Evolutionary conservation across 2,797 vertebrate genomes (phyloP).

Genomic region (Xenops minutus): DNA sequence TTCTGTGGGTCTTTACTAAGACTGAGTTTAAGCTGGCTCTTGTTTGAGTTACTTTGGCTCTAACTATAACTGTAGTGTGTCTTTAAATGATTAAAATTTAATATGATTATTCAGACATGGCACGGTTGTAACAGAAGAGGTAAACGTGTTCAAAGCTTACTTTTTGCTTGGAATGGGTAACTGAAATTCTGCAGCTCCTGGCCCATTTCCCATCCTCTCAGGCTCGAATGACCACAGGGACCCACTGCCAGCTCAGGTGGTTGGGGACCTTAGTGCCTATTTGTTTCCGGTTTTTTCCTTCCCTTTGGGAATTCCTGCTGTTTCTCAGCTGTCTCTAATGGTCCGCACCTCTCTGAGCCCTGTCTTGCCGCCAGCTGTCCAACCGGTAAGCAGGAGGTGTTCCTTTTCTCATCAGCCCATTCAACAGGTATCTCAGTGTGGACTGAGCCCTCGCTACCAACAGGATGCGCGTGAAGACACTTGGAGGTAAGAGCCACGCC

Average conservation of each 20-base stretch:
- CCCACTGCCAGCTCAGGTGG: background rate
- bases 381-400: background rate
- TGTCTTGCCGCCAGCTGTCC: background rate
- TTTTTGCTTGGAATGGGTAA: background rate
- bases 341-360: background rate
- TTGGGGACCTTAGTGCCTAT: background rate
- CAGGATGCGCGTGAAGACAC: background rate
- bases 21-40: background rate
- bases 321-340: background rate
- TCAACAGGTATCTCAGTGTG: background rate
- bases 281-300: background rate
- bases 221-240: background rate
- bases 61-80: background rate
- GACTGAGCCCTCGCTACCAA: background rate
- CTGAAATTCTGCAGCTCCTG: background rate
- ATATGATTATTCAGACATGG: background rate
- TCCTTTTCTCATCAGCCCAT: background rate
- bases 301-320: background rate
- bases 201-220: background rate
- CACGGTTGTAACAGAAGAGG: background rate
- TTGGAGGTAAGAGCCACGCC: background rate
- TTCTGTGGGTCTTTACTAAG: background rate
- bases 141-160: background rate
- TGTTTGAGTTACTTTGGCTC: background rate
- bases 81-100: conserved; percentile 52